Percentiles rank a stretch among this genome's conserved stretches.
Conservation (phyloP, 2,888 invertebrate genomes). For the Mesorhabditis belari region DNA sequence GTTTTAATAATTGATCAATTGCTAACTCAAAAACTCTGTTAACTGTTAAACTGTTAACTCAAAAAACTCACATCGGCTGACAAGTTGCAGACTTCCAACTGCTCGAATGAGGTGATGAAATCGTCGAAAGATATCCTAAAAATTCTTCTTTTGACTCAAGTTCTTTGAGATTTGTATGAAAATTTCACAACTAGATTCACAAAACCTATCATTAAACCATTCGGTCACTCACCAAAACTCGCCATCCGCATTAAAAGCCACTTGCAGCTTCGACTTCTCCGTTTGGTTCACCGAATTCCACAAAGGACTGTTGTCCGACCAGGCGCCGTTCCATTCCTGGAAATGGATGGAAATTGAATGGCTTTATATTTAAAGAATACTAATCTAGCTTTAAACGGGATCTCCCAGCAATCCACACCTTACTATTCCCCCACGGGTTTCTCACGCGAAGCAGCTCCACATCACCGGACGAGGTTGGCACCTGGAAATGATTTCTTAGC, state of each 20-base stretch:
- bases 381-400: neutral
- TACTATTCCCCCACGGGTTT: slow-evolving; percentile 19
- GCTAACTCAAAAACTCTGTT: too few relatives aligned
- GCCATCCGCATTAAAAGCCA: slow-evolving; percentile 83
- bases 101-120: slow-evolving; percentile 72
- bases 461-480: neutral
- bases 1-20: too few relatives aligned
- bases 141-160: slow-evolving; percentile 79
- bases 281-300: slow-evolving; percentile 80
- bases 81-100: slow-evolving; percentile 86
- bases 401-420: too few relatives aligned
- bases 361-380: neutral
- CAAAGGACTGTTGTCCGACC: slow-evolving; percentile 70
- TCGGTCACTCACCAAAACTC: slow-evolving; percentile 73
- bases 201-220: neutral
- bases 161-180: slow-evolving; percentile 74
- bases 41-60: too few relatives aligned
- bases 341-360: neutral
- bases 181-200: slow-evolving; percentile 63
- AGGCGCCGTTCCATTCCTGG: slow-evolving; percentile 86
- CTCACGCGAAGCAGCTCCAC: slow-evolving; percentile 9
- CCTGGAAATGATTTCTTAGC: too few relatives aligned
- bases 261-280: slow-evolving; percentile 75
- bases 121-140: slow-evolving; percentile 74
- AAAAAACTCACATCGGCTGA: slow-evolving; percentile 86